Conservation (phyloP, 64 coral and sea anemone genomes). For the Pocillopora verrucosa region DNA sequence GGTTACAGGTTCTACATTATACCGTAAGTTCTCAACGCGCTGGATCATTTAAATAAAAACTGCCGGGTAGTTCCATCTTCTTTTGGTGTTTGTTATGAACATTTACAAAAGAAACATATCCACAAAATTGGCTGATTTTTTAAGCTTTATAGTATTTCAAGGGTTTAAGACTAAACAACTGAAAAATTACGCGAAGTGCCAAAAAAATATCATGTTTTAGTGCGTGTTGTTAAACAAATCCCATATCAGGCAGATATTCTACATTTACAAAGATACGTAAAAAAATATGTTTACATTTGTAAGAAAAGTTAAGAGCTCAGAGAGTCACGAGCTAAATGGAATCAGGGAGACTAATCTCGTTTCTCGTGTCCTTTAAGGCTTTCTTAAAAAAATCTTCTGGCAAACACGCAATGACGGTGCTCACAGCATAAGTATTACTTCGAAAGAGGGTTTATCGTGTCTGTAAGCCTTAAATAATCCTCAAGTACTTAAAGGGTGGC, state of each 20-base stretch:
- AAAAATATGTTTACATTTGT: neutral
- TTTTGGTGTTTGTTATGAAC: neutral
- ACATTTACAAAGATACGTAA: neutral
- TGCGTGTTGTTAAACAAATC: slow-evolving; percentile 9
- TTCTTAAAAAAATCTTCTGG: neutral
- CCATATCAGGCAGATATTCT: neutral
- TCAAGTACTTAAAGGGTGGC: neutral
- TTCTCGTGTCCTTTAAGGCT: neutral
- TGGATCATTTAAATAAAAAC: neutral
- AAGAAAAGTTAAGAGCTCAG: neutral
- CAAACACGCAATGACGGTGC: slow-evolving; percentile 1
- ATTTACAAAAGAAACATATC: neutral
- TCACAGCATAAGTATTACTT: neutral
- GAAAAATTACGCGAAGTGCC: neutral
- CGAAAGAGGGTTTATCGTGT: slow-evolving; percentile 20
- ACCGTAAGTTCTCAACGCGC: neutral
- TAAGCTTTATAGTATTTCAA: neutral
- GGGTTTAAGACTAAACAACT: neutral
- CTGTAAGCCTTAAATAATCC: slow-evolving; percentile 8
- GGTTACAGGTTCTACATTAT: neutral
- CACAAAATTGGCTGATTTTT: neutral
- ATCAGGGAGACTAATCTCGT: neutral
- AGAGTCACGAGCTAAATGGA: neutral
- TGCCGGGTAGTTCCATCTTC: neutral
- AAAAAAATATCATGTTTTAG: neutral